Evolutionary conservation across 2,113 vertebrate genomes (phyloP), one percentile per base, ranked within the genome.

Genomic region (Corapipo altera): DNA sequence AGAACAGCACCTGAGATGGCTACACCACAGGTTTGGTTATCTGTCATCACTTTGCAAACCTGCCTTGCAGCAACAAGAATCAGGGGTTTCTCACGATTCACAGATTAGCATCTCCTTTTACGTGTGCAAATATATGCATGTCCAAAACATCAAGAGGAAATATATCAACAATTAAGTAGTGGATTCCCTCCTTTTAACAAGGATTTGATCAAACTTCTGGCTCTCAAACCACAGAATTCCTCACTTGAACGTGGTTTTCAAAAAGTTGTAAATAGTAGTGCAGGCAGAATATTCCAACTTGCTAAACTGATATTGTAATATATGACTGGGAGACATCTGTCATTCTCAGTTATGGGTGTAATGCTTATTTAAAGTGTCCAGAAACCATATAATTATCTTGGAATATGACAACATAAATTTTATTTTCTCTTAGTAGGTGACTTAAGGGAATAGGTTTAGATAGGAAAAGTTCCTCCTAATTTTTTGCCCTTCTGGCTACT

Each of bases 91-190:
- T 90, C 46, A 41, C 0, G 2, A 64, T 23, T 62, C 51, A 84
- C 26, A 67, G 52, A 51, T 46, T 37, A 82, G 0, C 43, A 74
- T 80, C 58, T 93, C 23, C 15, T 80, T 65, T 76, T 21, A 5
- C 13, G 55, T 14, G 15, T 44, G 46, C 51, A 48, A 88, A 82
- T 0, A 0, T 43, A 75, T 6, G n/a, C 52, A 78, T 11, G n/a
- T 18, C 41, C 33, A 79, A 70, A 85, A 26, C 32, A 80, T 4
- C 13, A 10, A 30, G 23, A 76, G 28, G 13, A 92, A 80, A 86
- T n/a, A 80, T 1, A 37, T 2, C 1, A 88, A 67, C 30, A 88
- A 61, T 18, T 62, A 51, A 43, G n/a, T 58, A 62, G 33, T 14
- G 19, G 54, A 46, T 30, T 19, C 5, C 12, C 12, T 83, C 75